Conservation (phyloP, 2,113 vertebrate genomes). For the Xerus inauris region DNA sequence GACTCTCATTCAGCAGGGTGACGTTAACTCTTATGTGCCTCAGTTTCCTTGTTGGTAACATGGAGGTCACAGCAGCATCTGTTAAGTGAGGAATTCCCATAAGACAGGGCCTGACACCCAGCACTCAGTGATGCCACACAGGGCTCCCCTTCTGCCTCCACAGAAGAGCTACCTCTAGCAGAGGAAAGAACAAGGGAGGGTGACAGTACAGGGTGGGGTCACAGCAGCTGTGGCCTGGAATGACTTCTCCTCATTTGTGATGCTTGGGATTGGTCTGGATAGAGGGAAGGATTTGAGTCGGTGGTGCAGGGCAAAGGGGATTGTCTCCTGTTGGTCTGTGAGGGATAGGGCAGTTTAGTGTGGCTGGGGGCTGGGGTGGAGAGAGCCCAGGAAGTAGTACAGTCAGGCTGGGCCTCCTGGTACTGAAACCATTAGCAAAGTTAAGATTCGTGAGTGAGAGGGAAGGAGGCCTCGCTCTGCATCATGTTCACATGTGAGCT, state of each 20-base stretch:
- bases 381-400: fast-evolving
- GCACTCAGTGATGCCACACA: background rate
- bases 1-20: background rate
- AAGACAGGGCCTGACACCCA: background rate
- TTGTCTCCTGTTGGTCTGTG: background rate
- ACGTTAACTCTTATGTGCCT: background rate
- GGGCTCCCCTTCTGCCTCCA: background rate
- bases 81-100: background rate
- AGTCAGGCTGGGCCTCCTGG: too few relatives aligned
- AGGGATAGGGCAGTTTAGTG: background rate
- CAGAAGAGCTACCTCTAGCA: background rate
- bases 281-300: background rate
- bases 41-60: background rate
- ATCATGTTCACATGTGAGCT: background rate
- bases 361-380: background rate
- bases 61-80: background rate
- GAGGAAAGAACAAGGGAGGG: background rate
- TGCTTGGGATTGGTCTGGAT: background rate
- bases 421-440: background rate
- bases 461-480: background rate
- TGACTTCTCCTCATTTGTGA: background rate
- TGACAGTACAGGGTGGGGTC: background rate
- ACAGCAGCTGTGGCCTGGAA: background rate
- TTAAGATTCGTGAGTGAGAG: background rate
- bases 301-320: background rate